Percentiles rank a stretch among this genome's conserved stretches.
These are phyloP conservation scores for Chromis chromis DNA, from an alignment of 2,797 vertebrate species.

Conservation along the genomic window DNA sequence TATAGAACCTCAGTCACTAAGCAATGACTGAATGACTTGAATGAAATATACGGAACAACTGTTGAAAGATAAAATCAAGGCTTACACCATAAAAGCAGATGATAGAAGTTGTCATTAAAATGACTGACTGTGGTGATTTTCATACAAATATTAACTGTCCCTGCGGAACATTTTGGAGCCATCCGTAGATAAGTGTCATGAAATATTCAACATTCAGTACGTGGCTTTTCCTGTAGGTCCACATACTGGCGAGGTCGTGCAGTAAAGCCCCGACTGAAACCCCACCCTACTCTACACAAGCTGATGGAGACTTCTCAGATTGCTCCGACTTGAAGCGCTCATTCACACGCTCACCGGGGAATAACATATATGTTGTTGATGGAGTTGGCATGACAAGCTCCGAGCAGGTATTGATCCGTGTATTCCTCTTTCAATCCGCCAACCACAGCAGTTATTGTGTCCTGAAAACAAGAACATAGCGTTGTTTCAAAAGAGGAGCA, in stretches of 20 bases:
- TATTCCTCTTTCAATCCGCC: slow-evolving; percentile 39
- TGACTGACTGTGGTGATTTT: slow-evolving; percentile 44
- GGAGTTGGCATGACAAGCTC: slow-evolving; percentile 30
- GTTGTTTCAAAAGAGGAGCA: slow-evolving; percentile 14
- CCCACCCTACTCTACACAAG: slow-evolving; percentile 1
- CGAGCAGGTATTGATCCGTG: slow-evolving; percentile 40
- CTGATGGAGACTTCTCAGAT: slow-evolving; percentile 12
- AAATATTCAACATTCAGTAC: slow-evolving; percentile 42
- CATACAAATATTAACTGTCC: slow-evolving; percentile 38
- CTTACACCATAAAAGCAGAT: slow-evolving; percentile 22
- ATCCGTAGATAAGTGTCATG: slow-evolving; percentile 33
- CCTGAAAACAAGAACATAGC: slow-evolving; percentile 13
- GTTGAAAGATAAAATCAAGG: slow-evolving; percentile 17
- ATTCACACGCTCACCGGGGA: slow-evolving; percentile 23
- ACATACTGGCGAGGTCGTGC: background rate
- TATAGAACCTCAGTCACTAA: background rate
- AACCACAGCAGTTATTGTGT: slow-evolving; percentile 24
- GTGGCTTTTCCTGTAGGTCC: slow-evolving; percentile 8
- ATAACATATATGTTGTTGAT: slow-evolving; percentile 16
- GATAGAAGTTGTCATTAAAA: slow-evolving; percentile 54
- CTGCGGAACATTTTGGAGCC: slow-evolving; percentile 24
- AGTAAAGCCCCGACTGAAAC: background rate
- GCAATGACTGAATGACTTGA: slow-evolving; percentile 5
- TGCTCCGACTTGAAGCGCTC: background rate
- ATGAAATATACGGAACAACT: slow-evolving; percentile 5